These are phyloP conservation scores for Leptinotarsa defecta DNA, from an alignment of 1,140 invertebrate species.

Conservation along the genomic window DNA sequence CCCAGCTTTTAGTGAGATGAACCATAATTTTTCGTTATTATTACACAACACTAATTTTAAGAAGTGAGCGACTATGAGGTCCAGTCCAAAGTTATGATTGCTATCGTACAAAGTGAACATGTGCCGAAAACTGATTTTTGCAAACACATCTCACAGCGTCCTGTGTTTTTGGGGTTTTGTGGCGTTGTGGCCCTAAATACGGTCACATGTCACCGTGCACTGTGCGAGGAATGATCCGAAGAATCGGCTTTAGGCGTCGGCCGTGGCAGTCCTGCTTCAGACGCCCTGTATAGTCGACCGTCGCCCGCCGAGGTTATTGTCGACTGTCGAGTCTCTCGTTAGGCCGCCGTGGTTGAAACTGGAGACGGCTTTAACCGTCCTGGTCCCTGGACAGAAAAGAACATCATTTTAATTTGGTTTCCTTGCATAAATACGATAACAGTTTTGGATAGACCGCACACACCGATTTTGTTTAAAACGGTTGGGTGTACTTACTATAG, in stretches of 20 bases:
- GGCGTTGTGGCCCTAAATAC: slow-evolving; percentile 31
- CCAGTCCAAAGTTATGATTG: slow-evolving; percentile 38
- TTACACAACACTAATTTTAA: slow-evolving; percentile 43
- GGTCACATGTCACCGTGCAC: slow-evolving; percentile 30
- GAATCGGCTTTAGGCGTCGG: slow-evolving; percentile 23
- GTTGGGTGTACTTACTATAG: too few species aligned
- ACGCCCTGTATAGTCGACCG: slow-evolving; percentile 22
- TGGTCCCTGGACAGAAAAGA: slow-evolving; percentile 26
- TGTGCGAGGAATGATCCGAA: slow-evolving; percentile 40
- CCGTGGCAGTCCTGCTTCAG: slow-evolving; percentile 24
- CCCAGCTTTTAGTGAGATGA: slow-evolving; percentile 31
- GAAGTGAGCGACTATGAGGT: slow-evolving; percentile 39
- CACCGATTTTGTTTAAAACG: too few species aligned
- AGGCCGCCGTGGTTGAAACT: slow-evolving; percentile 38
- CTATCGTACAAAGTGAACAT: slow-evolving; percentile 36
- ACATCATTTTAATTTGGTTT: background rate
- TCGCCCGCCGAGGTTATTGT: slow-evolving; percentile 41
- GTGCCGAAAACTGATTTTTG: slow-evolving; percentile 33
- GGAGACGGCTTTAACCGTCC: slow-evolving; percentile 29
- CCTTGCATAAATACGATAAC: too few species aligned
- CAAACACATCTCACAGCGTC: slow-evolving; percentile 40
- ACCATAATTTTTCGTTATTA: slow-evolving; percentile 38
- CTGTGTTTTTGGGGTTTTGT: slow-evolving; percentile 29
- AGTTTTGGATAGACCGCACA: too few species aligned
- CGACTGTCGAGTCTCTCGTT: slow-evolving; percentile 43